Evolutionary conservation across 1,140 invertebrate species (phyloP).

Genomic region (Zaprionus davidi): DNA sequence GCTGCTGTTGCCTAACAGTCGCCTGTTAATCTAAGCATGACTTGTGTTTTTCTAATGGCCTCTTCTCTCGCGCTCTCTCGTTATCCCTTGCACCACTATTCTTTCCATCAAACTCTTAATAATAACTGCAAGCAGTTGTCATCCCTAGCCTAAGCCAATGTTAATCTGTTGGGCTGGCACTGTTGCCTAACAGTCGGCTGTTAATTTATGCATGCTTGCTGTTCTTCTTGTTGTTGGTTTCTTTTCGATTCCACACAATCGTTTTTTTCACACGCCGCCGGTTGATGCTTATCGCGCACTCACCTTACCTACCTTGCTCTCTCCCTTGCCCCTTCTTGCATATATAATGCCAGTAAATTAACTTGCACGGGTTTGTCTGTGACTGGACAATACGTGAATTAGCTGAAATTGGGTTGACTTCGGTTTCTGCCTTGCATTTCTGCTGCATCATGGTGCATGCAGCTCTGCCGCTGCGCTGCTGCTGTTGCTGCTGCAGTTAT

Average conservation of each 20-base stretch:
- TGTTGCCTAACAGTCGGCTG: constrained; percentile 27
- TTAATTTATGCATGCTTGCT: constrained; percentile 17
- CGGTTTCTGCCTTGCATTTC: constrained; percentile 41
- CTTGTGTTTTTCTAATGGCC: neutral
- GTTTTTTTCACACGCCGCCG: constrained; percentile 52
- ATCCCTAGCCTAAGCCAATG: constrained; percentile 1
- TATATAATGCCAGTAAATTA: constrained; percentile 61
- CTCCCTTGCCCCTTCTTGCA: neutral
- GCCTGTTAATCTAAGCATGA: constrained; percentile 23
- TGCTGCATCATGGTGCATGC: constrained; percentile 65
- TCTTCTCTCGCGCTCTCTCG: neutral
- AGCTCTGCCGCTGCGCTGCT: constrained; percentile 12
- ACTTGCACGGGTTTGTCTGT: constrained; percentile 46
- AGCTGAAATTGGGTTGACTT: constrained; percentile 62
- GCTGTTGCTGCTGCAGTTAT: constrained; percentile 9
- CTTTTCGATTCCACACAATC: constrained; percentile 5
- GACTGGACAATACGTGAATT: constrained; percentile 59
- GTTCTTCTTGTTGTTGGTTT: neutral
- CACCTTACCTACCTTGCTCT: constrained; percentile 1
- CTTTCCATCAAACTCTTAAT: too few species aligned
- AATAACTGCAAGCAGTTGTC: neutral
- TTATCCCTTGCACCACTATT: too few species aligned
- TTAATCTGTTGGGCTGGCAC: neutral
- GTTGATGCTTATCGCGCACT: constrained; percentile 36
- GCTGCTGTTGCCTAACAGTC: constrained; percentile 22